Conservation (phyloP, 2,797 vertebrate species). For the Chromis chromis region DNA sequence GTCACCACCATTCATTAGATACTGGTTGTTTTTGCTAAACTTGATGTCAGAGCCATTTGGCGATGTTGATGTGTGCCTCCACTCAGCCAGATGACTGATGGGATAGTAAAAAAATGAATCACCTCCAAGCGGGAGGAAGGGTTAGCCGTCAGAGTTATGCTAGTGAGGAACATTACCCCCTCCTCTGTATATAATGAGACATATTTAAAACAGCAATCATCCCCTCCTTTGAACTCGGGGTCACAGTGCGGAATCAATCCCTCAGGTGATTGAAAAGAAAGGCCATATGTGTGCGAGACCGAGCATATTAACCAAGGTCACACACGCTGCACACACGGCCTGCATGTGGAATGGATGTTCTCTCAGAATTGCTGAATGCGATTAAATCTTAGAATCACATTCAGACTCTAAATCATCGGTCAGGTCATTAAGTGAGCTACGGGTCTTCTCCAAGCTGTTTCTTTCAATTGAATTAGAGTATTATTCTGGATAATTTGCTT, state of each 20-base stretch:
- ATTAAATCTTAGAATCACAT: slow-evolving; percentile 80
- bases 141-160: slow-evolving; percentile 61
- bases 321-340: slow-evolving; percentile 44
- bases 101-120: slow-evolving; percentile 71
- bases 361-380: slow-evolving; percentile 69
- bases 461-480: slow-evolving; percentile 80
- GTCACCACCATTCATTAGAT: slow-evolving; percentile 13
- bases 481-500: slow-evolving; percentile 81
- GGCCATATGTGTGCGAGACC: slow-evolving; percentile 66
- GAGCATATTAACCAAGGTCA: slow-evolving; percentile 81
- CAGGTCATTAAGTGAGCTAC: slow-evolving; percentile 72
- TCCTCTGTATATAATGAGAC: slow-evolving; percentile 81
- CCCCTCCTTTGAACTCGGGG: slow-evolving; percentile 77
- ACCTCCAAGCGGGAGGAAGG: slow-evolving; percentile 50
- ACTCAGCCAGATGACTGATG: slow-evolving; percentile 72
- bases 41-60: slow-evolving; percentile 45
- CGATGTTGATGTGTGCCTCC: slow-evolving; percentile 42
- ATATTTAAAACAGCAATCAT: slow-evolving; percentile 85
- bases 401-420: slow-evolving; percentile 76
- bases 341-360: slow-evolving; percentile 67
- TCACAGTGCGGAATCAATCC: slow-evolving; percentile 77
- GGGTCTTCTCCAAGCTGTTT: slow-evolving; percentile 60
- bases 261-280: slow-evolving; percentile 81
- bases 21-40: slow-evolving; percentile 47
- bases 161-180: slow-evolving; percentile 72